phyloP scores from a whole-genome alignment of 2,888 invertebrate species.

The Andrena hattorfiana region DNA sequence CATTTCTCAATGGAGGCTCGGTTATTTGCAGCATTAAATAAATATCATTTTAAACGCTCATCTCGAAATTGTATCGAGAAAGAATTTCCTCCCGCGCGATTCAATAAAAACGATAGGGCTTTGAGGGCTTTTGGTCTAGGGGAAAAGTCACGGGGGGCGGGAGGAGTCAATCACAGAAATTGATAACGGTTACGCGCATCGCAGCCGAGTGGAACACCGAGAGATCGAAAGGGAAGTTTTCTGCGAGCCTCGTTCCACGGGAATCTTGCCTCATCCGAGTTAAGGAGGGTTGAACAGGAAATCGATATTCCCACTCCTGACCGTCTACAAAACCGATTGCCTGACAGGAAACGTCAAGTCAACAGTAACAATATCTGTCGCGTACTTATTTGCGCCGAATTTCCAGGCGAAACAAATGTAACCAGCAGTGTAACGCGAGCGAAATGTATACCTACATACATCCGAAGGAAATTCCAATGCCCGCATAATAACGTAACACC shows the following conservation, averaged over 20 bases:
- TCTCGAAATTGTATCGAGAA: background rate
- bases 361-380: conserved; percentile 45
- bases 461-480: background rate
- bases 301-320: conserved; percentile 74
- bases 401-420: conserved; percentile 3
- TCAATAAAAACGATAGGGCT: background rate
- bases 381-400: background rate
- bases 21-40: too few relatives aligned
- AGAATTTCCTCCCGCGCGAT: background rate
- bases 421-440: background rate
- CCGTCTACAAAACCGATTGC: conserved; percentile 56
- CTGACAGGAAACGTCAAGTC: conserved; percentile 58
- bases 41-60: too few relatives aligned
- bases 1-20: background rate
- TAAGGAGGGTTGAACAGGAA: conserved; percentile 71
- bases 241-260: conserved; percentile 33
- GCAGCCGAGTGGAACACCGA: conserved; percentile 27
- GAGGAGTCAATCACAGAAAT: conserved; percentile 22
- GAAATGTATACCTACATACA: background rate
- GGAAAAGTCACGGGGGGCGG: background rate
- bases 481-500: background rate
- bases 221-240: conserved; percentile 37
- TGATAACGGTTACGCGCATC: conserved; percentile 31
- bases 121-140: background rate
- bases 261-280: conserved; percentile 49